These are phyloP conservation scores for Aurelia coerulea DNA, from an alignment of 30 jellyfish, hydroid and myxozoan species.

Conservation along the genomic window DNA sequence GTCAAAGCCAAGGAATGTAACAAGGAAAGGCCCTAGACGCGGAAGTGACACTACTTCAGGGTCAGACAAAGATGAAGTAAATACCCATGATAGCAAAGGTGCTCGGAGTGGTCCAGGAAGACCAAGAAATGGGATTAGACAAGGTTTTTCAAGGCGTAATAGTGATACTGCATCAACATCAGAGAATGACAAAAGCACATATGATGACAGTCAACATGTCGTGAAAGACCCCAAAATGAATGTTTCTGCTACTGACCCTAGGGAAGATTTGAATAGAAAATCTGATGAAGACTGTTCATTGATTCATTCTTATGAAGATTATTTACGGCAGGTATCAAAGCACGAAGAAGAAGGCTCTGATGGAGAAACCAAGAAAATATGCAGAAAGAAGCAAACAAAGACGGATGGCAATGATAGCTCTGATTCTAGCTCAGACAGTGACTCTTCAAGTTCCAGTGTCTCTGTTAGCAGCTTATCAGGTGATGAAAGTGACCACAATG, in stretches of 20 bases:
- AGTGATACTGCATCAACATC: neutral
- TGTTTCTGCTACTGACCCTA: conserved; percentile 1
- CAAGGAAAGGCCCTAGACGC: neutral
- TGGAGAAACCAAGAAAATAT: neutral
- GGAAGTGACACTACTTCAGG: neutral
- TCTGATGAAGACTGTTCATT: conserved; percentile 45
- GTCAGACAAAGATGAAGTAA: neutral
- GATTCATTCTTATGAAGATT: conserved; percentile 66
- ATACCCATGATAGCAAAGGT: neutral
- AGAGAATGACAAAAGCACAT: neutral
- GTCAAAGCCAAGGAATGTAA: neutral
- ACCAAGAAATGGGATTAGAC: neutral
- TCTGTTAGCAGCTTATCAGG: conserved; percentile 61
- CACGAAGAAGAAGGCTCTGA: conserved; percentile 51
- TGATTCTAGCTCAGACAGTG: conserved; percentile 26
- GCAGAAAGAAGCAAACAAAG: neutral
- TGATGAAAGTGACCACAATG: conserved; percentile 72
- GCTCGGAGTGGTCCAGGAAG: neutral
- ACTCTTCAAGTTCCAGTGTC: conserved; percentile 60
- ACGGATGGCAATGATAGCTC: conserved; percentile 9
- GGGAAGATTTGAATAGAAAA: conserved; percentile 10
- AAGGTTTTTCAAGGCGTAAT: neutral
- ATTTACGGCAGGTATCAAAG: conserved; percentile 58
- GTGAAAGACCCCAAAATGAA: neutral
- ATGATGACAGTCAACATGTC: neutral